These are phyloP conservation scores for Drosophila repleta DNA, from an alignment of 1,140 invertebrate genomes.

Conservation along the genomic window DNA sequence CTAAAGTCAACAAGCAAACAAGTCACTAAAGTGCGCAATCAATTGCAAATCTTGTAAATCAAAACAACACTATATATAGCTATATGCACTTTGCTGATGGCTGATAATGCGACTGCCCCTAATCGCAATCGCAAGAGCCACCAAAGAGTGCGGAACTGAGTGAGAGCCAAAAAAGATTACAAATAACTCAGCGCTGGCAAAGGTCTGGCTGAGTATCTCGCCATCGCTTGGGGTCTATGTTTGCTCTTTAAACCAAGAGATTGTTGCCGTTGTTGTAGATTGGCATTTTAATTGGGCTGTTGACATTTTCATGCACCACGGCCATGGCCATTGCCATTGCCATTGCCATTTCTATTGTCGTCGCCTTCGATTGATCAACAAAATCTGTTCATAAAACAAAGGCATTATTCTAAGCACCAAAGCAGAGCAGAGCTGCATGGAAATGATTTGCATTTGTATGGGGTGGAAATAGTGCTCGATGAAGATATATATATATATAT, in stretches of 20 bases:
- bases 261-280: slow-evolving; percentile 6
- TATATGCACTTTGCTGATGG: neutral
- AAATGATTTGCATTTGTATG: neutral
- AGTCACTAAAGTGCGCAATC: slow-evolving; percentile 12
- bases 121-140: slow-evolving; percentile 28
- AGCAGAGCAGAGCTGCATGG: neutral
- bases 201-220: neutral
- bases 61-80: slow-evolving; percentile 3
- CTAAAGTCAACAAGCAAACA: no score
- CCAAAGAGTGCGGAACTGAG: slow-evolving; percentile 10
- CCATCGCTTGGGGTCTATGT: neutral
- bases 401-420: neutral
- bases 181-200: slow-evolving; percentile 5
- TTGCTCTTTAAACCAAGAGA: slow-evolving; percentile 5
- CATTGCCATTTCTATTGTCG: slow-evolving; percentile 1
- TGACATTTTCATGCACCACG: slow-evolving; percentile 31
- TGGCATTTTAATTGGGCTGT: slow-evolving; percentile 53
- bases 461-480: no score
- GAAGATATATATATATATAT: no score
- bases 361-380: slow-evolving; percentile 15
- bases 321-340: neutral
- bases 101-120: slow-evolving; percentile 35
- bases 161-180: slow-evolving; percentile 15
- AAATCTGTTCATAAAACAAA: slow-evolving; percentile 6
- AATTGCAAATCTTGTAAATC: slow-evolving; percentile 16